These are phyloP conservation scores for Pimephales promelas DNA, from an alignment of 2,113 vertebrate genomes.

Conservation along the genomic window DNA sequence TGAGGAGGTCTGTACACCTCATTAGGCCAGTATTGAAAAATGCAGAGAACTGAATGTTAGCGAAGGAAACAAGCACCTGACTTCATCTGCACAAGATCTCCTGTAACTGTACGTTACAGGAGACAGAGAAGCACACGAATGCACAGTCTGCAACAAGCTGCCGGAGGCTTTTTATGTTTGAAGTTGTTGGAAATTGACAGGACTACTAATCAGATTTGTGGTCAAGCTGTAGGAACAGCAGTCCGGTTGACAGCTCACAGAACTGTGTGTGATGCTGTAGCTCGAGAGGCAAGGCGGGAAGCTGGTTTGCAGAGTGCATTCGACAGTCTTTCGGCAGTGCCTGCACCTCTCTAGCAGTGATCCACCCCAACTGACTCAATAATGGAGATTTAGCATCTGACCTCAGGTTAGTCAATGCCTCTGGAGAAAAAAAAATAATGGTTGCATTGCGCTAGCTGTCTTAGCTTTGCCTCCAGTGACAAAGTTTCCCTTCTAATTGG, in stretches of 20 bases:
- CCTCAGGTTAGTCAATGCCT: constrained; percentile 41
- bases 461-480: constrained; percentile 26
- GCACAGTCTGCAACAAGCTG: constrained; percentile 40
- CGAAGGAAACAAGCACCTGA: constrained; percentile 26
- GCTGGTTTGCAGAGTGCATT: constrained; percentile 12
- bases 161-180: constrained; percentile 48
- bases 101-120: constrained; percentile 20
- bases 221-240: constrained; percentile 43
- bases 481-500: constrained; percentile 37
- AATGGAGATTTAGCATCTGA: constrained; percentile 55
- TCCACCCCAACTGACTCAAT: constrained; percentile 50
- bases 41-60: not conserved
- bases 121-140: constrained; percentile 40
- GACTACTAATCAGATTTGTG: constrained; percentile 51
- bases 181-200: constrained; percentile 50
- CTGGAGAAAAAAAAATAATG: not conserved
- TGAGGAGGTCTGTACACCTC: not conserved
- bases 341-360: constrained; percentile 32
- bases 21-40: constrained; percentile 10
- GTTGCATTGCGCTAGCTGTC: constrained; percentile 9
- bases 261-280: constrained; percentile 31
- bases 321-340: constrained; percentile 5
- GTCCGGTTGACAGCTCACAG: constrained; percentile 42
- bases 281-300: constrained; percentile 23
- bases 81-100: constrained; percentile 2